These are phyloP conservation scores for Ips typographus DNA, from an alignment of 1,140 invertebrate species.

Conservation along the genomic window DNA sequence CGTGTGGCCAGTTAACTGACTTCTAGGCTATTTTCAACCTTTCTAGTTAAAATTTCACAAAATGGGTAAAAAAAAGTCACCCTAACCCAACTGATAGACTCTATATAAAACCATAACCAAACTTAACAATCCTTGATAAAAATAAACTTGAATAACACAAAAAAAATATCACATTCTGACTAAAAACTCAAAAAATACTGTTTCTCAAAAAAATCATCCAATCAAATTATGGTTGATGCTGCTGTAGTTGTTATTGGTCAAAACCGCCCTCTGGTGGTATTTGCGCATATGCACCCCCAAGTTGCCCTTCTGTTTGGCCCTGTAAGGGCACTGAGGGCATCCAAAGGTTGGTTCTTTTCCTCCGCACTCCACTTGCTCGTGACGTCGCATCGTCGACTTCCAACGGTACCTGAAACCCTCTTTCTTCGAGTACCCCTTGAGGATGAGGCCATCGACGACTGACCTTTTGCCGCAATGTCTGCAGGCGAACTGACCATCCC, in stretches of 20 bases:
- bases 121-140: no score
- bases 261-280: slow-evolving; percentile 63
- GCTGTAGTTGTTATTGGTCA: slow-evolving; percentile 14
- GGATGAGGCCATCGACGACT: not conserved
- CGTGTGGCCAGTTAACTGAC: no score
- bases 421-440: not conserved
- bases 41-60: no score
- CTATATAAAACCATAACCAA: no score
- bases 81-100: no score
- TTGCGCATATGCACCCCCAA: slow-evolving; percentile 78
- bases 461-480: slow-evolving; percentile 74
- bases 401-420: slow-evolving; percentile 61
- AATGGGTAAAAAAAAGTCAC: no score
- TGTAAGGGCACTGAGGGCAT: slow-evolving; percentile 78
- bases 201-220: not conserved
- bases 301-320: slow-evolving; percentile 76
- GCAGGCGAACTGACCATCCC: slow-evolving; percentile 72
- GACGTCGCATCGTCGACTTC: slow-evolving; percentile 78
- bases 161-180: no score
- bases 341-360: slow-evolving; percentile 79
- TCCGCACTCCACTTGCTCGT: slow-evolving; percentile 85
- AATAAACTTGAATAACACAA: no score
- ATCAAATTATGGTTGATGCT: not conserved
- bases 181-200: no score
- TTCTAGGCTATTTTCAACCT: no score